Percentiles rank a stretch among this genome's conserved stretches.
These are phyloP conservation scores for Corythoichthys haematopterus DNA, from an alignment of 2,113 vertebrate species.

Conservation along the genomic window DNA sequence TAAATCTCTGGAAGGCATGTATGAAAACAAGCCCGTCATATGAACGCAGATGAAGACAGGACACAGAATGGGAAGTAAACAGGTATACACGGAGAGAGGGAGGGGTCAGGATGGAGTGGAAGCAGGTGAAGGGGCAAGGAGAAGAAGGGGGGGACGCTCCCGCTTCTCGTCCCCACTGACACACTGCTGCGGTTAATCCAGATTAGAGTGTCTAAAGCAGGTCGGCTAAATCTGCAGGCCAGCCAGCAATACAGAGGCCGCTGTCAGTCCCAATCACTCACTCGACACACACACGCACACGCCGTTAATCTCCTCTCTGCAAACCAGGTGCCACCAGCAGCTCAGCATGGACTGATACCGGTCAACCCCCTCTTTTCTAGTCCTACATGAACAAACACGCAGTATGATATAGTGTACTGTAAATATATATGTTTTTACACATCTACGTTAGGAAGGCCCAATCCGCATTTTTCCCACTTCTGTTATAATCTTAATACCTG, in stretches of 20 bases:
- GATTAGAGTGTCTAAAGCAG: conserved; percentile 78
- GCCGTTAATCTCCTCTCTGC: conserved; percentile 47
- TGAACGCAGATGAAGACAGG: neutral
- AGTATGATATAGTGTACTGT: neutral
- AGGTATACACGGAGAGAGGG: conserved; percentile 2
- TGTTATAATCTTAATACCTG: no score
- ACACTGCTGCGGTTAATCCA: conserved; percentile 75
- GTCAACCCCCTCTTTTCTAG: conserved; percentile 5
- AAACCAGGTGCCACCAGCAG: conserved; percentile 55
- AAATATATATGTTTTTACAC: neutral
- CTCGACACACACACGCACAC: conserved; percentile 24
- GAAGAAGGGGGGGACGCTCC: conserved; percentile 36
- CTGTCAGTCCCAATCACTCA: conserved; percentile 77
- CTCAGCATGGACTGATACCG: conserved; percentile 19
- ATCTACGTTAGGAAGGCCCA: no score
- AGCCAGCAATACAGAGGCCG: conserved; percentile 72
- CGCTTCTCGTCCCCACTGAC: conserved; percentile 63
- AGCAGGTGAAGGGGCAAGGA: conserved; percentile 50
- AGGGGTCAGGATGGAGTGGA: conserved; percentile 8
- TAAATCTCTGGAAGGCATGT: neutral
- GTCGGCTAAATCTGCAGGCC: conserved; percentile 73
- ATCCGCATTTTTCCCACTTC: no score
- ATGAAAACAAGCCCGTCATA: conserved; percentile 3
- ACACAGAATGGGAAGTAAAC: no score
- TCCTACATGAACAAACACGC: neutral